A percentile compares a stretch with the other conserved stretches of the same genome.
phyloP scores from a whole-genome alignment of 2,113 vertebrate species.

The Lipophrys pholis region DNA sequence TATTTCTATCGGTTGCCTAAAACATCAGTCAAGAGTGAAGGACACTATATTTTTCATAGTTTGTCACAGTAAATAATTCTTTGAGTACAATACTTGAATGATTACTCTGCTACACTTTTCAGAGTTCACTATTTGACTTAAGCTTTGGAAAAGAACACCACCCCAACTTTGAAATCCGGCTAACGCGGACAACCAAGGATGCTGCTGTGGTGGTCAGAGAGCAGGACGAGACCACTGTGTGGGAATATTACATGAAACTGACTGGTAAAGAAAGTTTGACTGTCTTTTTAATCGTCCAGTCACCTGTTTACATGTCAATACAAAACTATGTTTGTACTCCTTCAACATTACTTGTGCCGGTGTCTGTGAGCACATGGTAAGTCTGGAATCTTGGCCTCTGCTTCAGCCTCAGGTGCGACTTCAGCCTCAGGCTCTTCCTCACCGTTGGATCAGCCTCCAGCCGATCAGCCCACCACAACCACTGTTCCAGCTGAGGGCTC shows the following conservation, averaged over 20 bases:
- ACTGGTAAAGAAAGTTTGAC: background rate
- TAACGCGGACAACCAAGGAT: background rate
- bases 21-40: no score
- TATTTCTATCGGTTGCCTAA: no score
- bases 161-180: background rate
- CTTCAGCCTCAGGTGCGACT: background rate
- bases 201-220: background rate
- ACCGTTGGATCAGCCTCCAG: background rate
- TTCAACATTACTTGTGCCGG: no score
- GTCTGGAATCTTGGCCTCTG: background rate
- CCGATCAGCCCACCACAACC: background rate
- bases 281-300: no score
- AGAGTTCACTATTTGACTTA: background rate
- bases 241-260: background rate
- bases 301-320: no score
- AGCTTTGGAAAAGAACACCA: background rate
- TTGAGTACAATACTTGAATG: background rate
- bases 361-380: no score
- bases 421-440: no score
- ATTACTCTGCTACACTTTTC: background rate
- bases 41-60: background rate
- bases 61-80: background rate
- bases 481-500: background rate
- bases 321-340: no score
- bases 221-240: background rate